A percentile compares a stretch with the other conserved stretches of the same genome.
phyloP scores from a whole-genome alignment of 2,113 vertebrate genomes.

The Hydrochoerus hydrochaeris region DNA sequence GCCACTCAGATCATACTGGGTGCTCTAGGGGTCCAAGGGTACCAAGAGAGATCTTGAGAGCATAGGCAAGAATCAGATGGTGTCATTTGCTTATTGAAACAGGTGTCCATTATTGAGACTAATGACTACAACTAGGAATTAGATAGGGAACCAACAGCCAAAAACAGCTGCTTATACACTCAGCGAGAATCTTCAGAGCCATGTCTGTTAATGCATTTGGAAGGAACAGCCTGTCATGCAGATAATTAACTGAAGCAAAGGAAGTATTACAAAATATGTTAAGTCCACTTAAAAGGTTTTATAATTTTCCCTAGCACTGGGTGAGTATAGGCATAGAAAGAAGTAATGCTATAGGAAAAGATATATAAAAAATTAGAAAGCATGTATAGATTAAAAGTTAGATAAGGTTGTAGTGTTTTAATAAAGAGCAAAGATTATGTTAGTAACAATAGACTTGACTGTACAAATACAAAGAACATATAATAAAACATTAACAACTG shows the following conservation, averaged over 20 bases:
- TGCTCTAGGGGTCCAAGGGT: background rate
- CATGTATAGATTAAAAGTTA: background rate
- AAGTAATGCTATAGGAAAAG: background rate
- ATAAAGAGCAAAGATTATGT: background rate
- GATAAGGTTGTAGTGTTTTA: background rate
- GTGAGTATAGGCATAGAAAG: background rate
- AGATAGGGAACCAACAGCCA: background rate
- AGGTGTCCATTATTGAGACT: background rate
- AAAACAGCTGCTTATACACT: background rate
- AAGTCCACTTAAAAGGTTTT: background rate
- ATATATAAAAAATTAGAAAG: background rate
- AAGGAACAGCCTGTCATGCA: background rate
- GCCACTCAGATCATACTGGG: background rate
- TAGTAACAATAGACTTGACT: background rate
- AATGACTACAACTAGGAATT: background rate
- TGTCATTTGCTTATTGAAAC: background rate
- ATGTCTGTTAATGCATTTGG: background rate
- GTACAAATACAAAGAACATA: background rate
- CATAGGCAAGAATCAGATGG: background rate
- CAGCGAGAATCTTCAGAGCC: background rate
- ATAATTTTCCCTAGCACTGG: background rate
- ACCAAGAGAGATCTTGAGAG: background rate
- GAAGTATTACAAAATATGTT: background rate
- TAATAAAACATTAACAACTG: background rate
- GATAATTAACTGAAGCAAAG: background rate